Conservation (phyloP, 37 sponge, comb jelly and placozoan genomes). For the Tethya wilhelma region DNA sequence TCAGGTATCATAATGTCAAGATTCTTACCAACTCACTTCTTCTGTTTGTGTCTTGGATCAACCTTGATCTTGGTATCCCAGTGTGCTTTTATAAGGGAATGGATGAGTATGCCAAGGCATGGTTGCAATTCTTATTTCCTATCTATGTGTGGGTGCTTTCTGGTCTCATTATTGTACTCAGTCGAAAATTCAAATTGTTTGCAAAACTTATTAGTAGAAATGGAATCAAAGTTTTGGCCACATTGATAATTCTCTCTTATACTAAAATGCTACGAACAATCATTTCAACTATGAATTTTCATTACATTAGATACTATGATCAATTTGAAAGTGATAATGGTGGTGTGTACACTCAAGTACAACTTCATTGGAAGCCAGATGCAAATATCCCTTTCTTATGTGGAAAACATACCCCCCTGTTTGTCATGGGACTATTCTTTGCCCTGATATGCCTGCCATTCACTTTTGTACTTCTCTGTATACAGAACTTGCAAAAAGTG, state of each 20-base stretch:
- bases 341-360: no score
- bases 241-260: constrained; percentile 27
- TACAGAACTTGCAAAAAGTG: no score
- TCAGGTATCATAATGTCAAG: background rate
- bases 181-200: background rate
- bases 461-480: no score
- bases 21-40: background rate
- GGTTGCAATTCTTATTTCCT: constrained; percentile 20
- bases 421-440: no score
- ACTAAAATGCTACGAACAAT: constrained; percentile 11
- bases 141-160: constrained; percentile 36
- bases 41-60: constrained; percentile 44
- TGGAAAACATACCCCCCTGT: no score
- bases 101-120: constrained; percentile 20
- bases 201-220: constrained; percentile 1
- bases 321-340: background rate
- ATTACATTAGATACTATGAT: background rate
- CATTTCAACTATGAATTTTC: background rate
- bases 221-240: constrained; percentile 21
- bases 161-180: constrained; percentile 1
- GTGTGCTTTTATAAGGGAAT: constrained; percentile 50
- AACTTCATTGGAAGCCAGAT: no score
- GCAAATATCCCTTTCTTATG: no score
- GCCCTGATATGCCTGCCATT: no score
- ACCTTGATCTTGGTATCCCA: constrained; percentile 23